Percentiles rank a stretch among this genome's conserved stretches.
Conservation (phyloP, 2,113 vertebrate genomes). For the Cheilinus undulatus region DNA sequence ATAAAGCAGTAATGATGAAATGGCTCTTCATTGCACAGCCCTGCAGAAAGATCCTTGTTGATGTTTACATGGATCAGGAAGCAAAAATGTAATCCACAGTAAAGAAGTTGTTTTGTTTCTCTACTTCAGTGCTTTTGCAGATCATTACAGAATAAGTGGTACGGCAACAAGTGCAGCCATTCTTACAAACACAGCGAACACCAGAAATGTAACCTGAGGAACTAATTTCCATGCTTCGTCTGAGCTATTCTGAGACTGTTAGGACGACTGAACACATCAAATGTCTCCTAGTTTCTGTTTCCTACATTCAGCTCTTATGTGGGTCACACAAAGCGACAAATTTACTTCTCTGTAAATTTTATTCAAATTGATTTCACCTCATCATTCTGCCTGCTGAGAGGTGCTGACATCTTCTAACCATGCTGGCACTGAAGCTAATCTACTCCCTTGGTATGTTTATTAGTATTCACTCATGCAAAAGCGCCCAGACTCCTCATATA, state of each 20-base stretch:
- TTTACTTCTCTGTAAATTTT: conserved; percentile 34
- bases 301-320: conserved; percentile 15
- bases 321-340: conserved; percentile 48
- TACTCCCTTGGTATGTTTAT: conserved; percentile 57
- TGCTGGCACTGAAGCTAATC: conserved; percentile 41
- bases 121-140: background rate
- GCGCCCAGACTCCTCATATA: conserved; percentile 41
- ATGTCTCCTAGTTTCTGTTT: conserved; percentile 39
- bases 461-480: conserved; percentile 39
- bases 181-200: conserved; percentile 8
- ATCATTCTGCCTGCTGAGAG: conserved; percentile 28
- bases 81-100: background rate
- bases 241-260: conserved; percentile 15
- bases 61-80: conserved; percentile 10
- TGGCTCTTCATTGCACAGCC: too few species aligned
- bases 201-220: conserved; percentile 15
- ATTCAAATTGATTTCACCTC: conserved; percentile 43
- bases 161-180: conserved; percentile 1
- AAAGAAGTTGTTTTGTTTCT: conserved; percentile 22
- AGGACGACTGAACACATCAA: background rate
- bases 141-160: conserved; percentile 22
- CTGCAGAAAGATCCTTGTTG: too few species aligned
- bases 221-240: conserved; percentile 29
- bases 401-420: conserved; percentile 62
- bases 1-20: too few species aligned